Conservation (phyloP, 2,797 vertebrate species). For the Graptemys geographica region DNA sequence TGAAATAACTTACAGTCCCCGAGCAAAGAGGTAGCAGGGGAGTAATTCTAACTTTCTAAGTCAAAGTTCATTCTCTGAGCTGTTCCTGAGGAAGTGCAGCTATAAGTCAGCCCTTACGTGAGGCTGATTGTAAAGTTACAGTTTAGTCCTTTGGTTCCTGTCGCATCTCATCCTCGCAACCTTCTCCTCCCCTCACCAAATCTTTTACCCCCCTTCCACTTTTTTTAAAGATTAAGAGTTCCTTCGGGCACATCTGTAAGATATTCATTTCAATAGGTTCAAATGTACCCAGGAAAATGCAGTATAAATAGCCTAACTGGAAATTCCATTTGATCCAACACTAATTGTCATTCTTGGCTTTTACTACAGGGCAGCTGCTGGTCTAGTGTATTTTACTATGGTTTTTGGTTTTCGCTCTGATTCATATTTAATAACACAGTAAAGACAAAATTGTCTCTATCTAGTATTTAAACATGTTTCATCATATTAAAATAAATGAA, state of each 20-base stretch:
- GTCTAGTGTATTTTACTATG: conserved; percentile 25
- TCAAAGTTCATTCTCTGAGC: background rate
- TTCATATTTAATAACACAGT: background rate
- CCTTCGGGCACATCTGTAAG: background rate
- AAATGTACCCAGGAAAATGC: conserved; percentile 36
- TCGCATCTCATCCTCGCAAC: background rate
- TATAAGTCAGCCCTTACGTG: background rate
- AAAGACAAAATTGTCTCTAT: background rate
- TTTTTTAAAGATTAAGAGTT: background rate
- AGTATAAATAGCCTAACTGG: conserved; percentile 48
- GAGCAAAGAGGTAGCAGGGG: background rate
- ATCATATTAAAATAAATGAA: conserved; percentile 22
- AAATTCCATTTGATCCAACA: conserved; percentile 45
- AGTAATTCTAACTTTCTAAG: background rate
- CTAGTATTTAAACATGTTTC: conserved; percentile 36
- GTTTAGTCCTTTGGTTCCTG: background rate
- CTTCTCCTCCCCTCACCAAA: background rate
- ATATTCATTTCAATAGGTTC: conserved; percentile 39
- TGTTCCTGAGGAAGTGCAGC: background rate
- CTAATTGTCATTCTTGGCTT: conserved; percentile 51
- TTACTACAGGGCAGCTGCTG: conserved; percentile 13
- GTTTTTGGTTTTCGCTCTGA: conserved; percentile 22
- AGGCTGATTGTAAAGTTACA: background rate
- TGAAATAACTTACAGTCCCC: background rate
- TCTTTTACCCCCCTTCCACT: background rate